A percentile compares a stretch with the other conserved stretches of the same genome.
phyloP scores from a whole-genome alignment of 2,113 vertebrate genomes.

The Rostratula benghalensis region DNA sequence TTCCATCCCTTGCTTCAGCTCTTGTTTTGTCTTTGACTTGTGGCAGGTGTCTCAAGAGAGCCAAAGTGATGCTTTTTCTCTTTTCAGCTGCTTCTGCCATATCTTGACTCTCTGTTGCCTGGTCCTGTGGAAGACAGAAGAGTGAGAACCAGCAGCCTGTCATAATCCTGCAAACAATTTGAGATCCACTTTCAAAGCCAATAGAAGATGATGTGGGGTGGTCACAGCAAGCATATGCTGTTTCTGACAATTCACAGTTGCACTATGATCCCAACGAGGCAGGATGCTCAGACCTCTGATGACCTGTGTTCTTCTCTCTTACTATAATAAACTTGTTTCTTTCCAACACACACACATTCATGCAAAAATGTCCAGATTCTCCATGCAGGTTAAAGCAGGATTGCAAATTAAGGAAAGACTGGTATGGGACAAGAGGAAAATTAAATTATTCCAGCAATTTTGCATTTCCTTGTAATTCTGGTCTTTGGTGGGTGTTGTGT shows the following conservation, averaged over 20 bases:
- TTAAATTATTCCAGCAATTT: neutral
- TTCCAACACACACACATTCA: neutral
- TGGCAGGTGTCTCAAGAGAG: neutral
- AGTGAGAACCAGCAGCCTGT: neutral
- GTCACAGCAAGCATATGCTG: neutral
- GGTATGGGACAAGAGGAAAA: neutral
- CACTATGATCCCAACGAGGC: neutral
- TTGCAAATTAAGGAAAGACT: neutral
- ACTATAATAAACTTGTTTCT: neutral
- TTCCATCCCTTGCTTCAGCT: neutral
- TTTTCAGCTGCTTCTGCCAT: neutral
- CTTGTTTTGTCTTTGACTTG: neutral
- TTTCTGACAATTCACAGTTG: neutral
- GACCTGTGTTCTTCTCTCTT: neutral
- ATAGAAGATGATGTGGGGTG: neutral
- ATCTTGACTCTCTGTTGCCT: neutral
- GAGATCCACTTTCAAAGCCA: neutral
- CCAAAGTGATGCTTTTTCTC: neutral
- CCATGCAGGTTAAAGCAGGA: neutral
- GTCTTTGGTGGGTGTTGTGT: neutral
- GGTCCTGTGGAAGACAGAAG: neutral
- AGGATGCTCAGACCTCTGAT: neutral
- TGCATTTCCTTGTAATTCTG: neutral
- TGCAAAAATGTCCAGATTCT: neutral
- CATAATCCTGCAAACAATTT: neutral